These are phyloP conservation scores for Bellardia bayeri DNA, from an alignment of 2,888 invertebrate genomes.

Conservation along the genomic window DNA sequence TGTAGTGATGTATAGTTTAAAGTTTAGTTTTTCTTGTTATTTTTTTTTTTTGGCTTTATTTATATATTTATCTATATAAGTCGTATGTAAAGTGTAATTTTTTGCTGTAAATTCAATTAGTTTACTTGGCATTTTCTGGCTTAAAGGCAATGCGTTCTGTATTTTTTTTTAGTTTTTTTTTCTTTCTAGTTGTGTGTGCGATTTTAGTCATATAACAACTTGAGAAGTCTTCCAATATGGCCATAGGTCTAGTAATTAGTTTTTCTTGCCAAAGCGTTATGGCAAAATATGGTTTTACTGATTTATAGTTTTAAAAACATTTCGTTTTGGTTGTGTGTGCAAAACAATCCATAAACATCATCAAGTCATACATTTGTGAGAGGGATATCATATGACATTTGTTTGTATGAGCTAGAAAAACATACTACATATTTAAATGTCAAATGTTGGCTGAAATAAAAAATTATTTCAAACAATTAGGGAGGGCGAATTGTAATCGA, in stretches of 20 bases:
- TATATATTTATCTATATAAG: constrained; percentile 46
- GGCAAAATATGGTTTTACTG: constrained; percentile 70
- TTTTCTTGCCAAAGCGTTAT: constrained; percentile 66
- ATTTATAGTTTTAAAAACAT: constrained; percentile 72
- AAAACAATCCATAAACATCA: constrained; percentile 68
- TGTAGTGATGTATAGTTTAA: constrained; percentile 31
- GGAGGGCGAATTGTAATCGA: neutral
- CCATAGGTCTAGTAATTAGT: constrained; percentile 72
- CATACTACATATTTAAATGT: constrained; percentile 70
- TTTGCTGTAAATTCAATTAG: constrained; percentile 73
- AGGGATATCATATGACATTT: constrained; percentile 72
- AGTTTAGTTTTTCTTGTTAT: neutral
- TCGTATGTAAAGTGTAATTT: constrained; percentile 64
- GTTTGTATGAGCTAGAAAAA: constrained; percentile 43
- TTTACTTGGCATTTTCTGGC: constrained; percentile 73
- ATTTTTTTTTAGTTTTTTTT: constrained; percentile 10
- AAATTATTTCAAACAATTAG: neutral
- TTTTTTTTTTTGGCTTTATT: neutral
- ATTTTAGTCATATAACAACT: constrained; percentile 32
- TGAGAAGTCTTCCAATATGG: constrained; percentile 63
- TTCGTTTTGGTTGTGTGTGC: constrained; percentile 23
- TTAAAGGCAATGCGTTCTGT: constrained; percentile 64
- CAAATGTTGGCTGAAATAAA: constrained; percentile 55
- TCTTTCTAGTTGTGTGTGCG: constrained; percentile 20
- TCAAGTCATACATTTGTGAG: constrained; percentile 52